Conservation (phyloP, 2,797 vertebrate species). For the Takifugu ocellatus region DNA sequence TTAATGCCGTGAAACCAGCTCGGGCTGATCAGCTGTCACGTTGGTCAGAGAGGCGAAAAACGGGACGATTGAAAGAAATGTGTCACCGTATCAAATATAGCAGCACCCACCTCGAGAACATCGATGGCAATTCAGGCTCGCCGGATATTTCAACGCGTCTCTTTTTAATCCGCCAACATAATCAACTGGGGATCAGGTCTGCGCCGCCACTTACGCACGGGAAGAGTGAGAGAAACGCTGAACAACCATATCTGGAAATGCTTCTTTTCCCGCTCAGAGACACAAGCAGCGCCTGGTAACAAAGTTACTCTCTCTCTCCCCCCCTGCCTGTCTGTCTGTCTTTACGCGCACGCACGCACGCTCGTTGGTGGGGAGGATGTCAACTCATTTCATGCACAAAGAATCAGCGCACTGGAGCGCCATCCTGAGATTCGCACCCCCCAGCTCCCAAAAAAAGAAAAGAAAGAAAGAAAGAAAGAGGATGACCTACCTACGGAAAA, state of each 20-base stretch:
- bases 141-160: conserved; percentile 26
- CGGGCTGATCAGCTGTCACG: conserved; percentile 14
- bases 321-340: conserved; percentile 21
- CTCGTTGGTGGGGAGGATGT: conserved; percentile 58
- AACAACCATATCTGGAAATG: conserved; percentile 67
- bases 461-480: conserved; percentile 32
- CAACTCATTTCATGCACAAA: conserved; percentile 70
- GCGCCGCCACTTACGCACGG: conserved; percentile 31
- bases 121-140: conserved; percentile 37
- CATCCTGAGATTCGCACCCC: conserved; percentile 26
- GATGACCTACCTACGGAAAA: conserved; percentile 54
- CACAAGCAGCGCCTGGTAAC: conserved; percentile 71
- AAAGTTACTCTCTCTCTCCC: conserved; percentile 67
- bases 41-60: conserved; percentile 19
- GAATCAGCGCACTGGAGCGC: conserved; percentile 62
- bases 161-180: conserved; percentile 13
- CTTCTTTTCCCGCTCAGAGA: conserved; percentile 62
- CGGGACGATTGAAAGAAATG: neutral
- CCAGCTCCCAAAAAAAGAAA: conserved; percentile 21
- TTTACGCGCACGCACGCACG: conserved; percentile 17
- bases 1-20: conserved; percentile 24
- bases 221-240: conserved; percentile 60
- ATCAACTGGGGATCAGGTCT: neutral
- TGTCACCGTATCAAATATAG: too few relatives aligned
- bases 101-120: conserved; percentile 15